Percentiles rank a stretch among this genome's conserved stretches.
Evolutionary conservation across 2,113 vertebrate genomes (phyloP).

Genomic region (Odontesthes bonariensis): DNA sequence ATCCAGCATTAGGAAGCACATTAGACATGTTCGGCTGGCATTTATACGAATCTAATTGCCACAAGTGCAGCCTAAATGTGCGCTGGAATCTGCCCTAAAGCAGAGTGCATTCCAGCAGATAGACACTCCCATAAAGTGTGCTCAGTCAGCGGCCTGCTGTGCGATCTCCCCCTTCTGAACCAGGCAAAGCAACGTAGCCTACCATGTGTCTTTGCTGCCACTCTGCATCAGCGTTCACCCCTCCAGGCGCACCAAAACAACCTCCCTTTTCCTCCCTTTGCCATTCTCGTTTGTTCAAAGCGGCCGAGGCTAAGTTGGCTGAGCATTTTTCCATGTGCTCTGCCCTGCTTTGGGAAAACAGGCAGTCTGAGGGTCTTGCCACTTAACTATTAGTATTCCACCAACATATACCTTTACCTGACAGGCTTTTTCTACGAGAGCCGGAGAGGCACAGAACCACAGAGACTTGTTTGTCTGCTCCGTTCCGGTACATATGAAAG

Average conservation of each 20-base stretch:
- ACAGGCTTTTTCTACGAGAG: not conserved
- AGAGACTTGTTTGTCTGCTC: slow-evolving; percentile 58
- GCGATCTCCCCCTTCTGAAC: slow-evolving; percentile 41
- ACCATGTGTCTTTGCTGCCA: slow-evolving; percentile 57
- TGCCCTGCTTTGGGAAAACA: slow-evolving; percentile 41
- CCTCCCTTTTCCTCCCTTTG: slow-evolving; percentile 23
- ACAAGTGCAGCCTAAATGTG: slow-evolving; percentile 34
- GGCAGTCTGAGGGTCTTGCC: not conserved
- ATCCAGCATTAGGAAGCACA: not conserved
- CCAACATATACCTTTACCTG: slow-evolving; percentile 35
- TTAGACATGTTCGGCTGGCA: slow-evolving; percentile 1
- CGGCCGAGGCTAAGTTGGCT: not conserved
- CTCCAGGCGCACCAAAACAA: slow-evolving; percentile 44
- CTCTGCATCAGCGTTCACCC: slow-evolving; percentile 56
- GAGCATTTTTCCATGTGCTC: slow-evolving; percentile 9
- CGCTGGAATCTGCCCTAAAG: slow-evolving; percentile 56
- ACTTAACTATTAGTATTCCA: slow-evolving; percentile 25
- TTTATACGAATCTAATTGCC: slow-evolving; percentile 41
- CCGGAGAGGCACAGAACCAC: slow-evolving; percentile 28
- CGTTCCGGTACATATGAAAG: slow-evolving; percentile 45
- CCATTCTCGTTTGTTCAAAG: slow-evolving; percentile 31
- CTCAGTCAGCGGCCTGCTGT: slow-evolving; percentile 65
- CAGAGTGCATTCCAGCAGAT: slow-evolving; percentile 70
- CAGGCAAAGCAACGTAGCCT: slow-evolving; percentile 41
- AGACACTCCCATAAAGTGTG: slow-evolving; percentile 71